Evolutionary conservation across 2,888 invertebrate genomes (phyloP).

Genomic region (Adineta ricciae): DNA sequence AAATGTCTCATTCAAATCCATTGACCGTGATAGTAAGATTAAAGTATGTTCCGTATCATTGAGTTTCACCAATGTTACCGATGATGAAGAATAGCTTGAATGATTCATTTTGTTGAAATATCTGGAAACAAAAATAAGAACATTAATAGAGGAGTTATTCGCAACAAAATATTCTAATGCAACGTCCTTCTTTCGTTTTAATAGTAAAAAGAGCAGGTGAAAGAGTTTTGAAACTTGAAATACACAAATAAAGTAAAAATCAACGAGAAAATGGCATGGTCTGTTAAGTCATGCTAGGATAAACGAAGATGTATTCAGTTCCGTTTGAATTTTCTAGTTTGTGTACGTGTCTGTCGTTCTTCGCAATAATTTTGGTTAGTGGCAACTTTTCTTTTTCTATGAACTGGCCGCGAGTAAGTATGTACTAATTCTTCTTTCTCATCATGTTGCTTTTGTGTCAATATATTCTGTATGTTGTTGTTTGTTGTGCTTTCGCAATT

Average conservation of each 20-base stretch:
- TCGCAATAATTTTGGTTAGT: not conserved
- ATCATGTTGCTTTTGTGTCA: not conserved
- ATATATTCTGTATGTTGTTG: not conserved
- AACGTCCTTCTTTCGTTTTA: too few species aligned
- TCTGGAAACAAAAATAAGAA: not conserved
- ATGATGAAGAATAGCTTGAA: accelerated
- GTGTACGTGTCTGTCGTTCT: not conserved
- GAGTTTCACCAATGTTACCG: not conserved
- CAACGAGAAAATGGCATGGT: not conserved
- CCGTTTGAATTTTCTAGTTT: not conserved
- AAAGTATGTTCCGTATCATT: not conserved
- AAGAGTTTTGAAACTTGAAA: too few species aligned
- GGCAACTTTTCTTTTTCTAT: not conserved
- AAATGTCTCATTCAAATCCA: not conserved
- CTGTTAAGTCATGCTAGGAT: too few species aligned
- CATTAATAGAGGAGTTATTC: not conserved
- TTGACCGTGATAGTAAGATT: not conserved
- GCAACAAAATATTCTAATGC: too few species aligned
- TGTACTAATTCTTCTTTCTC: not conserved
- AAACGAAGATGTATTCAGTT: not conserved
- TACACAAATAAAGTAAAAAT: too few species aligned
- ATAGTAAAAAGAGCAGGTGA: too few species aligned
- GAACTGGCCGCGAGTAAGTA: not conserved
- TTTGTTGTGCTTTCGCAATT: not conserved
- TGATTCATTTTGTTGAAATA: not conserved